A percentile compares a stretch with the other conserved stretches of the same genome.
These are phyloP conservation scores for Stegodyphus mimosarum DNA, from an alignment of 1,140 invertebrate species.

Conservation along the genomic window DNA sequence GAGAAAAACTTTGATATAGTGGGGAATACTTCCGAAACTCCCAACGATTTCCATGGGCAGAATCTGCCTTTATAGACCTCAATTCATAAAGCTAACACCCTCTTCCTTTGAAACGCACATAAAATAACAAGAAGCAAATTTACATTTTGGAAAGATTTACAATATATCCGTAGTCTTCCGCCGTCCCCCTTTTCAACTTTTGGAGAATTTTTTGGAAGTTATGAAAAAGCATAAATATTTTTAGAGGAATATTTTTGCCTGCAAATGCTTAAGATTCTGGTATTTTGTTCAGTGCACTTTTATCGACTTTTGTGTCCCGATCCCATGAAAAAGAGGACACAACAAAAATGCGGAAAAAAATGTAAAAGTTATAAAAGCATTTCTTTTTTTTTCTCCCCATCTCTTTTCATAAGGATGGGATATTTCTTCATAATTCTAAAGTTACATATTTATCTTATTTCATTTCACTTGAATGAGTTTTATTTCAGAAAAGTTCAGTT, in stretches of 20 bases:
- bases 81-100: constrained; percentile 11
- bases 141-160: constrained; percentile 34
- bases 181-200: no score
- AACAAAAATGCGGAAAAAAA: no score
- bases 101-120: not conserved
- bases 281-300: not conserved
- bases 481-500: no score
- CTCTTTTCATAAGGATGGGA: no score
- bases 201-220: not conserved
- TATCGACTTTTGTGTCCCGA: no score
- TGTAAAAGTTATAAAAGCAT: no score
- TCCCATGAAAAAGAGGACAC: no score
- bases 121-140: not conserved
- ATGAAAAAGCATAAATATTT: constrained; percentile 18
- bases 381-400: no score
- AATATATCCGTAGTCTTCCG: constrained; percentile 9
- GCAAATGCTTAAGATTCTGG: not conserved
- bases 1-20: constrained; percentile 1
- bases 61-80: constrained; percentile 5
- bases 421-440: no score
- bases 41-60: not conserved
- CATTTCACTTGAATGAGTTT: no score
- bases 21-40: constrained; percentile 1
- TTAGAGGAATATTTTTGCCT: not conserved
- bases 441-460: no score